Percentiles rank a stretch among this genome's conserved stretches.
Conservation (phyloP, 2,113 vertebrate genomes). For the Chrysemys picta region DNA sequence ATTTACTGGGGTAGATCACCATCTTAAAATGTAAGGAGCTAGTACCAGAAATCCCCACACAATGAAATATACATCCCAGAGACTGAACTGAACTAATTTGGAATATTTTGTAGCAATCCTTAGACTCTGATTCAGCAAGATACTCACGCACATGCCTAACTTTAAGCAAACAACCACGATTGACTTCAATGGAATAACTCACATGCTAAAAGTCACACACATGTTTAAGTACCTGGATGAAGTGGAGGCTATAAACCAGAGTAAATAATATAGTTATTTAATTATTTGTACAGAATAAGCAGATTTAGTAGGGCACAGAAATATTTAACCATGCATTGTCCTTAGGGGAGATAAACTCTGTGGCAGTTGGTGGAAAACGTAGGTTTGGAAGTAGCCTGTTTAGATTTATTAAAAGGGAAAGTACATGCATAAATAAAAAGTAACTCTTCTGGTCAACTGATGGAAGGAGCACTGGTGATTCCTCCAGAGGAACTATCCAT, state of each 20-base stretch:
- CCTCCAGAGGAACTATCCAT: not conserved
- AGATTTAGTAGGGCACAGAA: not conserved
- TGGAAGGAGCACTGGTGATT: not conserved
- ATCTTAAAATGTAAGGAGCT: not conserved
- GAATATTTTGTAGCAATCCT: not conserved
- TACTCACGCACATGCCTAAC: not conserved
- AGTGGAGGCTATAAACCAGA: not conserved
- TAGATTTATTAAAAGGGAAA: not conserved
- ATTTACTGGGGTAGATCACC: not conserved
- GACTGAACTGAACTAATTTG: not conserved
- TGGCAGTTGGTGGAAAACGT: not conserved
- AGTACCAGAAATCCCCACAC: not conserved
- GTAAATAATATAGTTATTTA: not conserved
- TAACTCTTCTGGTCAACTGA: not conserved
- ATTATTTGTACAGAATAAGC: not conserved
- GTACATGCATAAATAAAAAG: not conserved
- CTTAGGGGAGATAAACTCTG: not conserved
- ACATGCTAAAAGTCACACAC: not conserved
- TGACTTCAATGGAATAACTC: not conserved
- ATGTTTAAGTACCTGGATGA: not conserved
- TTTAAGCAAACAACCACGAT: not conserved
- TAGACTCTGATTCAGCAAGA: not conserved
- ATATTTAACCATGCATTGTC: not conserved
- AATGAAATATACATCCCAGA: not conserved
- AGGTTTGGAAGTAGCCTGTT: not conserved